Percentiles rank a stretch among this genome's conserved stretches.
phyloP scores from a whole-genome alignment of 2,888 invertebrate genomes.

The Caenorhabditis panamensis region DNA sequence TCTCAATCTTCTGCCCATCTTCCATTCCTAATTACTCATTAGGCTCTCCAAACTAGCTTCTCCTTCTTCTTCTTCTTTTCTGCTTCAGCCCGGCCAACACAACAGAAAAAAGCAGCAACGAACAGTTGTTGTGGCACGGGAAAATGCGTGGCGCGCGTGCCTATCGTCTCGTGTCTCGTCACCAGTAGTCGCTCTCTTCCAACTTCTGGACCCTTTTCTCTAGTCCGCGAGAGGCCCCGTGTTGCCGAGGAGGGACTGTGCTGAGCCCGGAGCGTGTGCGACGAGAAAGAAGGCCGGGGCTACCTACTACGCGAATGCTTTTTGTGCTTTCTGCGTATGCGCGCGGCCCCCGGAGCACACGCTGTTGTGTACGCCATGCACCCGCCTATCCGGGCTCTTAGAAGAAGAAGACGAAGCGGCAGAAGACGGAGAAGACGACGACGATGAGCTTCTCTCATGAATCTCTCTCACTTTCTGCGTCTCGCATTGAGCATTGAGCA shows the following conservation, averaged over 20 bases:
- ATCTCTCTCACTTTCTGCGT: background rate
- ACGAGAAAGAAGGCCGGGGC: constrained; percentile 3
- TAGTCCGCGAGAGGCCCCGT: constrained; percentile 1
- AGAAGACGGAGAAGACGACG: constrained; percentile 29
- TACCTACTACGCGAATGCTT: constrained; percentile 66
- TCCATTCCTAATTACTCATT: constrained; percentile 17
- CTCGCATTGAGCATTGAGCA: constrained; percentile 5
- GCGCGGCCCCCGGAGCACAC: constrained; percentile 41
- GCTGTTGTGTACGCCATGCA: constrained; percentile 50
- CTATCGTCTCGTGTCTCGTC: constrained; percentile 6
- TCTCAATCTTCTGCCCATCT: background rate
- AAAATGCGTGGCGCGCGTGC: constrained; percentile 26
- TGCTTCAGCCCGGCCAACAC: constrained; percentile 4
- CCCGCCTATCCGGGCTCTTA: constrained; percentile 48
- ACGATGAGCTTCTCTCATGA: constrained; percentile 16
- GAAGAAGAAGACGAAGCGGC: constrained; percentile 18
- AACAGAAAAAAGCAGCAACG: constrained; percentile 9
- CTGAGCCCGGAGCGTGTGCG: constrained; percentile 20
- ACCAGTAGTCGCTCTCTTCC: constrained; percentile 13
- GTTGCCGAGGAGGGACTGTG: constrained; percentile 11
- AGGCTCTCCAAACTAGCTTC: constrained; percentile 11
- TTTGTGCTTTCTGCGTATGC: constrained; percentile 64
- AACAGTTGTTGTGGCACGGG: constrained; percentile 38
- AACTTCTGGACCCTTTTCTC: constrained; percentile 37
- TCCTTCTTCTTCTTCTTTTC: background rate